phyloP scores from a whole-genome alignment of 2,113 vertebrate species.

The cattle (Bos taurus) region ARS-UCD2.0 NC_037356.1:3819001-3819500 shows the following conservation, averaged over 20 bases:
- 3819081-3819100: background rate
- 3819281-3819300: fast-evolving
- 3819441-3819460: no score
- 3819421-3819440: no score
- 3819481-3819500: no score
- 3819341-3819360: no score
- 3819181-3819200: background rate
- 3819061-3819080: background rate
- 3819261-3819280: no score
- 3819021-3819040: background rate
- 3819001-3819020: background rate
- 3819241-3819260: background rate
- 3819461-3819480: no score
- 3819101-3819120: background rate
- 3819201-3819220: background rate
- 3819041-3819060: background rate
- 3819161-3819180: background rate
- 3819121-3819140: background rate
- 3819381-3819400: no score
- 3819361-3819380: no score
- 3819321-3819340: no score
- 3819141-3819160: background rate
- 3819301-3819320: no score
- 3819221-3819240: background rate
- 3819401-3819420: no score